Base-by-base conservation (phyloP, 1,140 invertebrate genomes). In the Rhopalosiphum maidis region DNA sequence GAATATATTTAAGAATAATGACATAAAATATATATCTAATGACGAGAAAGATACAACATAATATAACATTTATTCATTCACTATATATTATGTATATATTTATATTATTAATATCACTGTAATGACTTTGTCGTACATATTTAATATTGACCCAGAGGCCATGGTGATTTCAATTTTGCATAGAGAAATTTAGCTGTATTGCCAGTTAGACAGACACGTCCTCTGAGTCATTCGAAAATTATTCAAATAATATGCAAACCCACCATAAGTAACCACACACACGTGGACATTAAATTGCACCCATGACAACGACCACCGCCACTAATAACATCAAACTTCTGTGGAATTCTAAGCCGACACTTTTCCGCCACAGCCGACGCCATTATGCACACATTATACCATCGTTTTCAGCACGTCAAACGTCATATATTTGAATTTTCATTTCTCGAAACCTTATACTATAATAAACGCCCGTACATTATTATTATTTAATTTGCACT, bases 191-290 rank as follows among this genome's bases (percentile, higher is more conserved):
- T 68, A 68, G 11, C 60, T 68, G 30, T 68, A 68, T 30, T 68
- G 22, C 37, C 2, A 8, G n/a, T 23, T 41, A 83, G 22, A 83
- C 41, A 85, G 83, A 25, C 37, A 85, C 23, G 22, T 37, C 22
- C 22, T 48, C 43, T 22, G 43, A 90, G n/a, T 90, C 48, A n/a
- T n/a, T 90, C 48, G n/a, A 43, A 90, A 90, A 90, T 90, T 60
- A 90, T 90, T 90, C 89, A 90, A 90, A 55, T 86, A 86, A 15
- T 90, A 90, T 90, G 54, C 54, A 30, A 90, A 90, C 35, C 22
- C 9, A 90, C 89, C 11, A 0, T 51, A 21, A 30, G 18, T 11
- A n/a, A 90, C 48, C 22, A 41, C 41, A 37, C n/a, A 37, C 4
- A 43, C 23, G 25, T n/a, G 4, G 7, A 86, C 43, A 43, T 43